A percentile compares a stretch with the other conserved stretches of the same genome.
Evolutionary conservation across 2,113 vertebrate genomes (phyloP).

Genomic region (Caracal caracal): DNA sequence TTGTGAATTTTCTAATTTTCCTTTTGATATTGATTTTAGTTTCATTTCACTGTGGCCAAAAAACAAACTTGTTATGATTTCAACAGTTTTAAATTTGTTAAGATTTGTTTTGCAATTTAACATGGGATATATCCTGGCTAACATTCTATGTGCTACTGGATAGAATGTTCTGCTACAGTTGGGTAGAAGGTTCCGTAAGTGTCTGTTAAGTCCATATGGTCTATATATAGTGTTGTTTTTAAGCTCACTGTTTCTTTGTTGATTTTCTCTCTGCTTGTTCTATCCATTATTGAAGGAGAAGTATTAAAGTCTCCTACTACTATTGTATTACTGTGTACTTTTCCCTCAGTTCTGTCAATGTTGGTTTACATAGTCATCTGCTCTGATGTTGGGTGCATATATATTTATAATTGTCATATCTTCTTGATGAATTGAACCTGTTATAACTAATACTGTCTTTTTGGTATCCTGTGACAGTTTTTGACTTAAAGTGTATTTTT

Average conservation of each 20-base stretch:
- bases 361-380: neutral
- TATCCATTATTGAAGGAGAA: neutral
- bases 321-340: neutral
- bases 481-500: neutral
- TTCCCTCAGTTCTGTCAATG: neutral
- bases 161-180: neutral
- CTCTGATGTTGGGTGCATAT: neutral
- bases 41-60: neutral
- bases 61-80: neutral
- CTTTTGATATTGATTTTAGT: neutral
- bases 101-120: neutral
- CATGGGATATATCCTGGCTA: neutral
- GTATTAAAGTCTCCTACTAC: neutral
- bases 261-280: neutral
- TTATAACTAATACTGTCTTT: neutral
- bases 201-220: neutral
- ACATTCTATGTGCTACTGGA: neutral
- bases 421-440: neutral
- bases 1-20: neutral
- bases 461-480: neutral
- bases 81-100: neutral
- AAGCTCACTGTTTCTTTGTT: neutral
- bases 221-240: neutral
- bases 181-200: neutral
- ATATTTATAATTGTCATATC: neutral